These are phyloP conservation scores for Nothobranchius furzeri DNA, from an alignment of 2,113 vertebrate genomes.

Conservation along the genomic window DNA sequence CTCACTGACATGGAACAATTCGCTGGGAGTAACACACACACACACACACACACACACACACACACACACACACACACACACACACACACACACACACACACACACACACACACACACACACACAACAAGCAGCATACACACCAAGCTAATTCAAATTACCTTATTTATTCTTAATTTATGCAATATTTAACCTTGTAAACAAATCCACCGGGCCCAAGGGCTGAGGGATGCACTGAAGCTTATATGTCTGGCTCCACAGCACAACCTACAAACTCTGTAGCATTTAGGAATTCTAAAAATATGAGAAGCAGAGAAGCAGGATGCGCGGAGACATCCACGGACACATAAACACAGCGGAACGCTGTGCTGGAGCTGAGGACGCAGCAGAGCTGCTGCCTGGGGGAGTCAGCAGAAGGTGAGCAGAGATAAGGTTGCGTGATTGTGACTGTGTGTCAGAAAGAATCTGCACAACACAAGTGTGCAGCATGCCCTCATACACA, in stretches of 20 bases:
- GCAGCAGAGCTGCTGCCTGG: constrained; percentile 63
- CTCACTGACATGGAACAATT: constrained; percentile 41
- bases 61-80: constrained; percentile 10
- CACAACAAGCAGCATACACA: too few relatives aligned
- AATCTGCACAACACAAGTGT: constrained; percentile 63
- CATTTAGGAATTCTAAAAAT: constrained; percentile 64
- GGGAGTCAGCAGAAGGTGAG: constrained; percentile 79
- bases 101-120: constrained; percentile 13
- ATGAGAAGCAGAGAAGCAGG: constrained; percentile 45
- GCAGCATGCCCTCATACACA: constrained; percentile 25
- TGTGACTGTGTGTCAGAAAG: constrained; percentile 76
- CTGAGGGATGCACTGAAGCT: constrained; percentile 1
- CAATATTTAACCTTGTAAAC: constrained; percentile 15
- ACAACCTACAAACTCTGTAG: constrained; percentile 40
- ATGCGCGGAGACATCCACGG: constrained; percentile 22
- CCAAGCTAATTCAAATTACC: constrained; percentile 9
- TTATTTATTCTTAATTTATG: constrained; percentile 18
- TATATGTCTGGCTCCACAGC: constrained; percentile 21
- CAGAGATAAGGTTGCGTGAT: constrained; percentile 76
- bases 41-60: neutral
- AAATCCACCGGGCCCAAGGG: constrained; percentile 2
- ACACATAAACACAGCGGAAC: constrained; percentile 19
- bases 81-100: constrained; percentile 4
- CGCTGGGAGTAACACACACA: constrained; percentile 23
- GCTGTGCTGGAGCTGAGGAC: constrained; percentile 60